Evolutionary conservation across 2,888 invertebrate species (phyloP), one percentile per base, ranked within the genome.

Genomic region (Apodemia zela): DNA sequence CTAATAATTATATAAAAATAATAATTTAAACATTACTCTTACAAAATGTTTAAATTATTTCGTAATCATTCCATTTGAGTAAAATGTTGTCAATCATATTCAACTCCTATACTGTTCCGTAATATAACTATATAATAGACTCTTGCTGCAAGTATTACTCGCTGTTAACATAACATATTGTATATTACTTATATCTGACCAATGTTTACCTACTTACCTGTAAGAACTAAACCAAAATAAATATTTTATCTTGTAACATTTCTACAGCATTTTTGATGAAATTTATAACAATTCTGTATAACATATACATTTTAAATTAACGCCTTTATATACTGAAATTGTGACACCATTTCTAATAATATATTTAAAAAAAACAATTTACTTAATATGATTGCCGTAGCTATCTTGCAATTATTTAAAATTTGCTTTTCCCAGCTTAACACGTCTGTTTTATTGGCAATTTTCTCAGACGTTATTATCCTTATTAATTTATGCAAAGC

Each of bases 281-380:
- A 62, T 65, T 64, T 62, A 29, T 64, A 60, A 13, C 51, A 35
- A 60, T 59, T 51, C 25, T 62, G 21, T 29, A 57, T 38, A 11
- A 57, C 21, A 6, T 38, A 58, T 45, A 45, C 45, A 45, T 61
- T 62, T 47, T 25, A 51, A 61, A 61, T 57, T 25, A 59, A 54
- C 15, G 54, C 54, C 54, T 54, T 54, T 54, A 4, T 29, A 54
- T 29, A 29, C 25, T 25, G 15, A 13, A 29, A 54, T 21, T 54
- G 7, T 45, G 7, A 13, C 25, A 25, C 15, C 13, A 25, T 21
- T 13, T 29, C 15, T 25, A 25, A 25, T 29, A 25, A 25, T 54
- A 18, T 54, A 54, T n/a, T 15, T 29, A 25, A 54, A 54, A 42
- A 13, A 21, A 51, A 51, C 18, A 49, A n/a, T 47, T 15, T 51